Conservation (phyloP, 2,888 invertebrate genomes). For the Baronia brevicornis region DNA sequence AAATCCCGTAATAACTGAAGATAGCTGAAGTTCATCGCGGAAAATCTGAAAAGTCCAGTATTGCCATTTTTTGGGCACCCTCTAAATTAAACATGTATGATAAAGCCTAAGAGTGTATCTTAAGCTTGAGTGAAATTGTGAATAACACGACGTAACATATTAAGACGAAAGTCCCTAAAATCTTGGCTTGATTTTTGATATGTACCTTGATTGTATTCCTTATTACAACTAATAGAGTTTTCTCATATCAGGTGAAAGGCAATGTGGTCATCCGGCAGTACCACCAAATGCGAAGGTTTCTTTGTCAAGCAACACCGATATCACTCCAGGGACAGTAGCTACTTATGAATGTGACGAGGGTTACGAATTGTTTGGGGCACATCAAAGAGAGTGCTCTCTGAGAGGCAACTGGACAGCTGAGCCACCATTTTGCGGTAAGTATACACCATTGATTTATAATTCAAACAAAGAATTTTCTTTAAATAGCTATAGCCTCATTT, state of each 20-base stretch:
- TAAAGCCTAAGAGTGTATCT: no score
- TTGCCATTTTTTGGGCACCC: no score
- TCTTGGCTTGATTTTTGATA: no score
- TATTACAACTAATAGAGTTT: constrained; percentile 8
- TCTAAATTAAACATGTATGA: no score
- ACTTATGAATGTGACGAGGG: constrained; percentile 91
- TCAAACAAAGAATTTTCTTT: no score
- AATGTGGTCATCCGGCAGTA: constrained; percentile 90
- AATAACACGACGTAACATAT: no score
- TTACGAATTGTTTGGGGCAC: constrained; percentile 90
- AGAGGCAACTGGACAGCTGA: constrained; percentile 87
- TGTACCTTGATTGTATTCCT: constrained; percentile 1
- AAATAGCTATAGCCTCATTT: no score
- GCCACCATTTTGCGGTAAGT: constrained; percentile 87
- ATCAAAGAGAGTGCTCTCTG: constrained; percentile 80
- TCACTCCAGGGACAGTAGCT: constrained; percentile 77
- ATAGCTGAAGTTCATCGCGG: no score
- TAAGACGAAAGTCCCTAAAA: no score
- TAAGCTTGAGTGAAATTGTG: no score
- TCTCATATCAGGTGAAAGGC: constrained; percentile 58
- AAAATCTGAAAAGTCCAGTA: no score
- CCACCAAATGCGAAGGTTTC: constrained; percentile 87
- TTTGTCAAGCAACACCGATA: constrained; percentile 72
- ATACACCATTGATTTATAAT: neutral
- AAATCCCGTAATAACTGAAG: no score